Percentiles rank a stretch among this genome's conserved stretches.
Conservation (phyloP, 2,888 invertebrate genomes). For the Trissonchulus sp. region DNA sequence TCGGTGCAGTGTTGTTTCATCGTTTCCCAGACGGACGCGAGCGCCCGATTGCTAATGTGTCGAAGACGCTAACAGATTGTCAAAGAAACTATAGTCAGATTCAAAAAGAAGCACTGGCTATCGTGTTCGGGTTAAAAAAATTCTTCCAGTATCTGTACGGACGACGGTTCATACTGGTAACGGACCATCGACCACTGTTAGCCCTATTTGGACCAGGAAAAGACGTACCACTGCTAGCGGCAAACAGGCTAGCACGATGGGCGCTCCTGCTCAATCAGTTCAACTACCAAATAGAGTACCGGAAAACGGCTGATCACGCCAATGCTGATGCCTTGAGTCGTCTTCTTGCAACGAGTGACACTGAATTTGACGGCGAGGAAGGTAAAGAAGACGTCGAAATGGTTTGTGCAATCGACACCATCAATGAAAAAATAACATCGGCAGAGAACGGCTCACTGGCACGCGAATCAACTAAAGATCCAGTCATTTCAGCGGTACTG, state of each 20-base stretch:
- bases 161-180: slow-evolving; percentile 12
- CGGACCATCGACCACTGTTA: not conserved
- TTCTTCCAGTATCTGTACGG: slow-evolving; percentile 17
- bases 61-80: too few species aligned
- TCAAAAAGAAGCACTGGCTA: too few species aligned
- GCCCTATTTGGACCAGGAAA: slow-evolving; percentile 29
- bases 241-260: slow-evolving; percentile 35
- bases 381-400: slow-evolving; percentile 24
- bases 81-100: too few species aligned
- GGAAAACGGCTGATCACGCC: slow-evolving; percentile 28
- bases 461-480: slow-evolving; percentile 12
- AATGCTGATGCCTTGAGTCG: slow-evolving; percentile 38
- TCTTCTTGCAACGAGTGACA: slow-evolving; percentile 20
- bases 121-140: too few species aligned
- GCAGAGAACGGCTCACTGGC: not conserved
- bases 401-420: slow-evolving; percentile 14
- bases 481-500: slow-evolving; percentile 7
- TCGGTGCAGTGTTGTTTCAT: too few species aligned
- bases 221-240: slow-evolving; percentile 30
- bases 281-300: slow-evolving; percentile 21
- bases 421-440: not conserved
- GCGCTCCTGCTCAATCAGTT: slow-evolving; percentile 27
- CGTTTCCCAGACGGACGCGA: too few species aligned
- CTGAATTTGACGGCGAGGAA: slow-evolving; percentile 30
- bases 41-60: too few species aligned